Percentiles rank a stretch among this genome's conserved stretches.
Conservation (phyloP, 2,888 invertebrate genomes). For the Microplitis deprimator region DNA sequence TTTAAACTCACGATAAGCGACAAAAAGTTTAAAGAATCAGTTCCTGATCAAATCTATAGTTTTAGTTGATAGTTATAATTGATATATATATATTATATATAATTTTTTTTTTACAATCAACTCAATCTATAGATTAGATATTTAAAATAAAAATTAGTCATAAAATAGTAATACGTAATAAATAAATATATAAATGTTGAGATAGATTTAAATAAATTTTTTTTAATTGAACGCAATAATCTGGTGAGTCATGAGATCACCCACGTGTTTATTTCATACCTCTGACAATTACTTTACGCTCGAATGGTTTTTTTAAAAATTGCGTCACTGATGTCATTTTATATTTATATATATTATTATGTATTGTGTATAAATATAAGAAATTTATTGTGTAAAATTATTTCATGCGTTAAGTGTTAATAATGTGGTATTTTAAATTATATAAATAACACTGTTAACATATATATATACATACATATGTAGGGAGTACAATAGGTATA, state of each 20-base stretch:
- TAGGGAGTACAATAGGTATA: too few relatives aligned
- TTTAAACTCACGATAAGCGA: too few relatives aligned
- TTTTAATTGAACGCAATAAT: constrained; percentile 1
- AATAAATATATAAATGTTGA: not conserved
- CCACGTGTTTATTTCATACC: not conserved
- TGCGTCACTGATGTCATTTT: not conserved
- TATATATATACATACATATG: too few relatives aligned
- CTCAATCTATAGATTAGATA: not conserved
- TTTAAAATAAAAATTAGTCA: not conserved
- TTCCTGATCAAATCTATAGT: not conserved
- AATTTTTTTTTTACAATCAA: too few relatives aligned
- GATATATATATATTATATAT: too few relatives aligned
- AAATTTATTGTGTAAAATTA: not conserved
- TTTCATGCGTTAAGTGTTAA: not conserved
- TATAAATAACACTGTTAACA: not conserved
- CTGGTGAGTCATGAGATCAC: constrained; percentile 1
- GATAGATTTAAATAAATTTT: not conserved
- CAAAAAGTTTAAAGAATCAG: not conserved
- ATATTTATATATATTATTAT: not conserved
- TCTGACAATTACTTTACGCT: not conserved
- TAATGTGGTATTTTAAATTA: not conserved
- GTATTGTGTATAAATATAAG: not conserved
- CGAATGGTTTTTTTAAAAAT: not conserved
- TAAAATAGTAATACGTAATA: not conserved
- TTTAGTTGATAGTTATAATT: not conserved